Evolutionary conservation across 23 tunicate species (phyloP).

Genomic region (Trididemnum miniatum): DNA sequence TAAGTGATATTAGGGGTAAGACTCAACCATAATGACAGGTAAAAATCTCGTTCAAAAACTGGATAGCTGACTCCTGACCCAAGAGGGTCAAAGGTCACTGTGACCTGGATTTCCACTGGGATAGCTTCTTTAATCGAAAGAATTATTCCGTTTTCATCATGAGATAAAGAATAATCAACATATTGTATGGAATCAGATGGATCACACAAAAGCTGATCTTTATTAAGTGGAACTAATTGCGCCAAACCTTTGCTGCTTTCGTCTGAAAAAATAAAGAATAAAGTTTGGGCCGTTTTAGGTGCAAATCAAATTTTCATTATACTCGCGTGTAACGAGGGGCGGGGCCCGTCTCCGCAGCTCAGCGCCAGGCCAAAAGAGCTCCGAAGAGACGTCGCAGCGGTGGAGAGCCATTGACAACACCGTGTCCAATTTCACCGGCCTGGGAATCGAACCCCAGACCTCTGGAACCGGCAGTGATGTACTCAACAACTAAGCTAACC

Average conservation of each 20-base stretch:
- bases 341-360: no score
- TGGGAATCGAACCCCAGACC: no score
- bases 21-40: not conserved
- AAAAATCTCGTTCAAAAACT: constrained; percentile 4
- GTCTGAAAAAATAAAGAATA: no score
- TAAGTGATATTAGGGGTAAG: not conserved
- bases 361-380: no score
- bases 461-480: no score
- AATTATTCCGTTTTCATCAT: not conserved
- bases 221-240: not conserved
- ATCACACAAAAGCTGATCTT: not conserved
- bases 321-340: no score
- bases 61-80: not conserved
- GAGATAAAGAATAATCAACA: constrained; percentile 10
- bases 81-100: not conserved
- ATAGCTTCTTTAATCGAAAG: not conserved
- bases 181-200: not conserved
- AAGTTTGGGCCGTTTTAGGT: no score
- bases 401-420: no score
- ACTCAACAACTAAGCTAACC: no score
- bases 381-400: no score
- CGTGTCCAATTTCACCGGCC: no score
- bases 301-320: no score
- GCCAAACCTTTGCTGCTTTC: not conserved
- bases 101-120: not conserved